Base-by-base conservation (phyloP, 2,888 invertebrate genomes). In the Drosophila longiperda region DNA sequence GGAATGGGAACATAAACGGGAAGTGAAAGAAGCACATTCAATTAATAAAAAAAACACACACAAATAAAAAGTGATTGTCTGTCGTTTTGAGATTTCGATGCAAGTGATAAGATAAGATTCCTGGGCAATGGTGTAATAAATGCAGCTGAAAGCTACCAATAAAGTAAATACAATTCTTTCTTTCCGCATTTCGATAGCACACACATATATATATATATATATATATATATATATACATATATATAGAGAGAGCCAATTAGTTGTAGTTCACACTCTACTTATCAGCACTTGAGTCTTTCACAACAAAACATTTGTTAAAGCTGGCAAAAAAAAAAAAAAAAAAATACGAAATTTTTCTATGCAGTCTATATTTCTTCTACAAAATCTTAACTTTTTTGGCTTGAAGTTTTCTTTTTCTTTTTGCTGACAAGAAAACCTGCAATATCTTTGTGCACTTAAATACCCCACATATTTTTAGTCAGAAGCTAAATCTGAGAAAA, bases 101-200 rank as follows among this genome's bases (percentile, higher is more conserved):
- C 52, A 26, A 55, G 38, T 59, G 90, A 89, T 89, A 85, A 87
- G 86, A 87, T 87, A 87, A 79, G 53, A 45, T 45, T 45, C 45
- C 45, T 45, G 45, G 15, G 45, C 45, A 45, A 2, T 45, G 23
- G 7, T n/a, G 26, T 54, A 12, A n/a, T n/a, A 17, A 12, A 32
- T 75, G 64, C 62, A 62, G 60, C 62, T 49, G 66, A 69, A 82
- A 72, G 67, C 58, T 53, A 9, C 36, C 15, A 57, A 66, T 85
- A 71, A 87, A 80, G 85, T 72, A 87, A 84, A 74, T 63, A 66
- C 50, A 49, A 73, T 66, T 62, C 69, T 60, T 75, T 75, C 63
- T 61, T 68, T 78, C 50, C 78, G 69, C 64, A 54, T 75, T 78
- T 69, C 42, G 63, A 42, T 64, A 66, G 45, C 66, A 26, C 3